Conservation (phyloP, 1,140 invertebrate species). For the Cepaea nemoralis region DNA sequence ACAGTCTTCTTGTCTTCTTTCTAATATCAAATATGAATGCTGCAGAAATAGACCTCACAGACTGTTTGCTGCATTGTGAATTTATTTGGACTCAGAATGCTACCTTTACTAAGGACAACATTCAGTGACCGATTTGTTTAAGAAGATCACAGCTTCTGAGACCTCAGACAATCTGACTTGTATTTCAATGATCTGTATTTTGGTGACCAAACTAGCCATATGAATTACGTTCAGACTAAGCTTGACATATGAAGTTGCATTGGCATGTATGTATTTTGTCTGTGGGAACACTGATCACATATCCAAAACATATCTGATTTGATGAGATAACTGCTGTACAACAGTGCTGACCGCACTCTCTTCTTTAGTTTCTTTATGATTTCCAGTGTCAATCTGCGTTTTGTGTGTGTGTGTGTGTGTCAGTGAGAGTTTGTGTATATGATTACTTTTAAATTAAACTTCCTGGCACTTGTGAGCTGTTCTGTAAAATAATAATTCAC, state of each 20-base stretch:
- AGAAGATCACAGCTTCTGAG: too few relatives aligned
- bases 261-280: neutral
- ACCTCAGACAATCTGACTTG: too few relatives aligned
- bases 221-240: too few relatives aligned
- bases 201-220: too few relatives aligned
- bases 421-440: too few relatives aligned
- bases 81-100: neutral
- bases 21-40: neutral
- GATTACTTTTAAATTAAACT: neutral
- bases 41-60: neutral
- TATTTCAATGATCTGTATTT: too few relatives aligned
- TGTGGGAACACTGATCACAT: neutral
- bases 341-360: neutral
- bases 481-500: neutral
- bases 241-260: neutral
- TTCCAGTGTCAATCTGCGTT: neutral
- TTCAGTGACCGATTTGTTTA: neutral
- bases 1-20: neutral
- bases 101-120: neutral
- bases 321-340: neutral
- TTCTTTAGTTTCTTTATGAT: neutral
- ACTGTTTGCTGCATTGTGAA: neutral
- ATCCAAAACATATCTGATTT: slow-evolving; percentile 9
- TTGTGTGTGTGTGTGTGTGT: neutral
- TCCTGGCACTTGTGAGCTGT: neutral